Conservation (phyloP, 2,797 vertebrate genomes). For the Brotogeris chrysoptera region DNA sequence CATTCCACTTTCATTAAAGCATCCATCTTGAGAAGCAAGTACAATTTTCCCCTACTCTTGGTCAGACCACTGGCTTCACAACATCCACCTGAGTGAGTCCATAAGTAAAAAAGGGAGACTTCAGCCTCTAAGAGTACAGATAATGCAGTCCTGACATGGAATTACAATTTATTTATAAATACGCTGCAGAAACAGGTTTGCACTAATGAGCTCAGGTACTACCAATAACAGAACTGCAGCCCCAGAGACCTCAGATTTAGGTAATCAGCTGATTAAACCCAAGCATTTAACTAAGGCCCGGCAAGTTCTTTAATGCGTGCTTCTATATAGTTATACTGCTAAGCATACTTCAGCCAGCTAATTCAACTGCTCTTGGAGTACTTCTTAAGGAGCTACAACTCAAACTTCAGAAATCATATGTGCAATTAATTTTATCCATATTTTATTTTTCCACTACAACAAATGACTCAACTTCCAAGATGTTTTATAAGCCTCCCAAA, state of each 20-base stretch:
- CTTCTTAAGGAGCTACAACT: neutral
- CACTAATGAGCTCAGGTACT: neutral
- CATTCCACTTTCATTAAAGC: neutral
- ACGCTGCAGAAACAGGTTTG: neutral
- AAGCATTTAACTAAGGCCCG: neutral
- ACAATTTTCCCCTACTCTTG: fast-evolving
- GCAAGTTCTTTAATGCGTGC: neutral
- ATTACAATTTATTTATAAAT: neutral
- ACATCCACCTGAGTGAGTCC: neutral
- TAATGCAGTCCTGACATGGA: neutral
- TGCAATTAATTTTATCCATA: neutral
- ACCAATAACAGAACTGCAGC: neutral
- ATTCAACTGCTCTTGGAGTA: neutral
- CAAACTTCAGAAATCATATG: neutral
- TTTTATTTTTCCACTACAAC: neutral
- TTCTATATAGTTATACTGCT: neutral
- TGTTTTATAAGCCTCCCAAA: neutral
- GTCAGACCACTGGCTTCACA: neutral
- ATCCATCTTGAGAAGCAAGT: neutral
- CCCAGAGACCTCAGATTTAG: neutral
- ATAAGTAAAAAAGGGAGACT: neutral
- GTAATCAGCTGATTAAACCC: neutral
- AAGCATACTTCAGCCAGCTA: neutral
- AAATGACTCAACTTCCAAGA: neutral
- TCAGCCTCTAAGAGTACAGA: neutral